phyloP scores from a whole-genome alignment of 2,113 vertebrate genomes.

The Benitochromis conjunctus region DNA sequence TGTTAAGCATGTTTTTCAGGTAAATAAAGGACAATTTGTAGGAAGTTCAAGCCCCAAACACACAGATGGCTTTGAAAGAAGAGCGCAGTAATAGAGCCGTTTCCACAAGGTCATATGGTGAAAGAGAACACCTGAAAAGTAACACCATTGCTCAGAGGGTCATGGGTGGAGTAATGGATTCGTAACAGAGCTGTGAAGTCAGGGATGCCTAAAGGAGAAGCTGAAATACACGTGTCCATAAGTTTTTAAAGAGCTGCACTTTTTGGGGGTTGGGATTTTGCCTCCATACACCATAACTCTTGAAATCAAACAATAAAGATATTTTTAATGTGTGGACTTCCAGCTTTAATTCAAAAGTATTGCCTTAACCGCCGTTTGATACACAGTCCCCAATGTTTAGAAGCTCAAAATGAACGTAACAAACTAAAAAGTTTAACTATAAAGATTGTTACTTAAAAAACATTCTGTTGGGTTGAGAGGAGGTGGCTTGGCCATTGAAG shows the following conservation, averaged over 20 bases:
- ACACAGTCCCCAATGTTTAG: not conserved
- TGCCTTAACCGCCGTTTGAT: not conserved
- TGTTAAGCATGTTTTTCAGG: not conserved
- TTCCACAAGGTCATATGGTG: slow-evolving; percentile 47
- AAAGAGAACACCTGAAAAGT: slow-evolving; percentile 47
- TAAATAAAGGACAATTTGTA: not conserved
- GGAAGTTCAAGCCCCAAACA: not conserved
- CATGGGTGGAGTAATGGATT: slow-evolving; percentile 1
- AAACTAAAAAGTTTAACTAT: not conserved
- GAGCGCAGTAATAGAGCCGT: slow-evolving; percentile 24
- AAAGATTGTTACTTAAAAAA: not conserved
- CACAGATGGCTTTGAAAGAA: slow-evolving; percentile 22
- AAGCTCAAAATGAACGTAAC: not conserved
- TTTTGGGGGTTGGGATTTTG: not conserved
- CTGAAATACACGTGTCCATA: not conserved
- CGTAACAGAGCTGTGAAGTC: not conserved
- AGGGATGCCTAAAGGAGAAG: slow-evolving; percentile 1
- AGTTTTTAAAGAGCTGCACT: not conserved
- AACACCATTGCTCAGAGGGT: slow-evolving; percentile 24
- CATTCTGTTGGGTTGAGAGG: not conserved
- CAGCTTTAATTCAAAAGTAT: not conserved
- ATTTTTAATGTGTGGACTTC: not conserved
- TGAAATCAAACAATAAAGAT: not conserved
- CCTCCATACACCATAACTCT: not conserved
- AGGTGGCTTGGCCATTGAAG: not conserved